Evolutionary conservation across 2,888 invertebrate genomes (phyloP).

Genomic region (Ornithoptera alexandrae): DNA sequence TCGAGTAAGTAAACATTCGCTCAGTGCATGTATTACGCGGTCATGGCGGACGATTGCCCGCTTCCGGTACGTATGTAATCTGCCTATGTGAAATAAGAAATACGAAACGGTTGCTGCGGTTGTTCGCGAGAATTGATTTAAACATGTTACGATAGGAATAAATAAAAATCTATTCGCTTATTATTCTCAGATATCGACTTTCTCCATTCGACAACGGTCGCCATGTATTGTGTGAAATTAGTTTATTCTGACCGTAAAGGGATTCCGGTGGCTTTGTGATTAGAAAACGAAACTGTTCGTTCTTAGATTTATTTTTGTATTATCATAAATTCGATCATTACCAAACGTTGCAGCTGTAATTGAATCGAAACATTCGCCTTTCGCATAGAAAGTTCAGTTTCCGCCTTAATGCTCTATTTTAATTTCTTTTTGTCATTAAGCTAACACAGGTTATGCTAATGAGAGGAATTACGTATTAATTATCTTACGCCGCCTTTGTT

Average conservation of each 20-base stretch:
- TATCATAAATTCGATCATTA: conserved; percentile 13
- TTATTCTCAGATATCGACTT: conserved; percentile 47
- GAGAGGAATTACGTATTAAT: conserved; percentile 45
- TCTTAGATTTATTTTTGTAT: conserved; percentile 14
- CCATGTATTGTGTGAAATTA: conserved; percentile 40
- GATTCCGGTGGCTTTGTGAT: conserved; percentile 1
- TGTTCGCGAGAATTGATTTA: conserved; percentile 56
- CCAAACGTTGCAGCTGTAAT: conserved; percentile 13
- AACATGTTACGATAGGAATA: conserved; percentile 51
- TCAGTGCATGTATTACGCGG: conserved; percentile 43
- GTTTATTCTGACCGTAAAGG: conserved; percentile 25
- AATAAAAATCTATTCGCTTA: conserved; percentile 59
- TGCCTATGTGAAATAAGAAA: conserved; percentile 56
- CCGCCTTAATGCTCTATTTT: conserved; percentile 1
- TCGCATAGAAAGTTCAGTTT: conserved; percentile 20
- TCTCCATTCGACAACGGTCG: conserved; percentile 37
- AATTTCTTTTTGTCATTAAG: conserved; percentile 29
- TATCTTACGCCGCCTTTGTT: conserved; percentile 42
- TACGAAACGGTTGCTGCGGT: conserved; percentile 57
- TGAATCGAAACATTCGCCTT: conserved; percentile 15
- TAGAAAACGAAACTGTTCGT: neutral
- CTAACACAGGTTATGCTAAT: conserved; percentile 39
- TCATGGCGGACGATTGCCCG: conserved; percentile 39
- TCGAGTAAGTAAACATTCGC: conserved; percentile 22
- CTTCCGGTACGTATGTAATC: conserved; percentile 66